Conservation (phyloP, 2,113 vertebrate genomes). For the Datnioides undecimradiatus region DNA sequence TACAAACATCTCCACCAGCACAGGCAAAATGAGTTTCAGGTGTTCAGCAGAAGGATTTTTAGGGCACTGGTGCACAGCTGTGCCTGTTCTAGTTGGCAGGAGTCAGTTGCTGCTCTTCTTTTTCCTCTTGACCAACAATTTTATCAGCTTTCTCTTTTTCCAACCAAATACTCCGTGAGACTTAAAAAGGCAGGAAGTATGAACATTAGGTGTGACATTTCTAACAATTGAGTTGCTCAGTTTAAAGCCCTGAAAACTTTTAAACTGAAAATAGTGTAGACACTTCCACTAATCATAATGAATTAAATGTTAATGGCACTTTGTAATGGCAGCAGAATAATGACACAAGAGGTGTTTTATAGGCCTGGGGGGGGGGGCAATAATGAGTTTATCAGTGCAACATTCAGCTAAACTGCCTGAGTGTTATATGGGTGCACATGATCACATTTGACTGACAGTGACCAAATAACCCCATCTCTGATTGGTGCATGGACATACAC, state of each 20-base stretch:
- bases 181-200: neutral
- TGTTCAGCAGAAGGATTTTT: constrained; percentile 36
- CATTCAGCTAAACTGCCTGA: neutral
- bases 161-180: neutral
- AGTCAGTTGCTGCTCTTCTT: constrained; percentile 9
- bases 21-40: constrained; percentile 37
- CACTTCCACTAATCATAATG: too few species aligned
- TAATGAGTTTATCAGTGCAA: neutral
- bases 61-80: constrained; percentile 27
- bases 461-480: neutral
- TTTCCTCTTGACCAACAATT: constrained; percentile 12
- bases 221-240: neutral
- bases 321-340: too few species aligned
- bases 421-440: neutral
- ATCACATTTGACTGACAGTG: neutral
- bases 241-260: neutral
- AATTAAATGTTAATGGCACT: too few species aligned
- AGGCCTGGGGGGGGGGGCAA: too few species aligned
- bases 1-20: constrained; percentile 9
- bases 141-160: neutral
- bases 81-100: constrained; percentile 26
- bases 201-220: neutral
- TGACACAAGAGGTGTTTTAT: too few species aligned
- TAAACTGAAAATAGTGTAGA: too few species aligned
- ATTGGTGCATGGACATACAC: neutral